Conservation (phyloP, 2,113 vertebrate genomes). For the Macrotus californicus region DNA sequence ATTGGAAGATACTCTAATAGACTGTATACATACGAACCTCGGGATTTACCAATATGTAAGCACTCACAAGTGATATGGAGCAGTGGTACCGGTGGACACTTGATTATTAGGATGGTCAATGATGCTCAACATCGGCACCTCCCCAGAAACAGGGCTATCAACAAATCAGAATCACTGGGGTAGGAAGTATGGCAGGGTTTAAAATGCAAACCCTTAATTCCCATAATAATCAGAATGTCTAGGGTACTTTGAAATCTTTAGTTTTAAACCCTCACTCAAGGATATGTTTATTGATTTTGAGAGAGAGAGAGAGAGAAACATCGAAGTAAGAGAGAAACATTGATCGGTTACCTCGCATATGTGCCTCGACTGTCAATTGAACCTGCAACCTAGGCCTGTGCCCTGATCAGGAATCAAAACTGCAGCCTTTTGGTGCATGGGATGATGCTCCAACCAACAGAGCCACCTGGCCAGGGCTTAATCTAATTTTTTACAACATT, state of each 20-base stretch:
- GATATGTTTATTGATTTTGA: background rate
- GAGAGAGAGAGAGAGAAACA: no score
- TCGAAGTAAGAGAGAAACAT: no score
- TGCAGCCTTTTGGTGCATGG: no score
- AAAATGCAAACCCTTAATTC: background rate
- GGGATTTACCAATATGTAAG: slow-evolving; percentile 87
- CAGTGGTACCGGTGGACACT: background rate
- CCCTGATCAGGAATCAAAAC: no score
- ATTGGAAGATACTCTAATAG: slow-evolving; percentile 89
- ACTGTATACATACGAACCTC: slow-evolving; percentile 89
- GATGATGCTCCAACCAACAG: no score
- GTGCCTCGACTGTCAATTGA: no score
- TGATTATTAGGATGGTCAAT: background rate
- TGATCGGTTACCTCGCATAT: no score
- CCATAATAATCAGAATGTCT: background rate
- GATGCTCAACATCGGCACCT: background rate
- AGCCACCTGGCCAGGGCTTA: no score
- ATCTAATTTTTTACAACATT: background rate
- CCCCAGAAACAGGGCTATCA: background rate
- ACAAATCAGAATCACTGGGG: background rate
- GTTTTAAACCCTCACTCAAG: background rate
- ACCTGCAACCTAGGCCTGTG: no score
- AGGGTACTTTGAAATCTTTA: background rate
- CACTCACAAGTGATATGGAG: slow-evolving; percentile 14
- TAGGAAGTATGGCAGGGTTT: background rate